phyloP scores from a whole-genome alignment of 2,888 invertebrate species.

The Eupsilia transversa region DNA sequence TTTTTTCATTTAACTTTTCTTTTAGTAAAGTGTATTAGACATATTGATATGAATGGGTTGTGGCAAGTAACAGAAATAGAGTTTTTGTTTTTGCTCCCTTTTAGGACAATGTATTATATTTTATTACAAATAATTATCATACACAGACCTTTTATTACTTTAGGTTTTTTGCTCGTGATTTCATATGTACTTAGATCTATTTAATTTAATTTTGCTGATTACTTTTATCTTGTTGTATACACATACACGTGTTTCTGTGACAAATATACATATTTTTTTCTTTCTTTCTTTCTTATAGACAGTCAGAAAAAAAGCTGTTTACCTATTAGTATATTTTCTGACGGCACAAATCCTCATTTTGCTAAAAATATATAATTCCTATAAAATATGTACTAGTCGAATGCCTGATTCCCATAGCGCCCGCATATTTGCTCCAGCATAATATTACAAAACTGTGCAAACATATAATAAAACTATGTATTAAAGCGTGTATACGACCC shows the following conservation, averaged over 20 bases:
- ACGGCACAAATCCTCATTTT: not conserved
- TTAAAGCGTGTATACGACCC: slow-evolving; percentile 5
- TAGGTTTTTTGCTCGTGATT: too few relatives aligned
- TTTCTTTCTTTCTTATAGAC: too few relatives aligned
- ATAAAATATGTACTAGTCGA: not conserved
- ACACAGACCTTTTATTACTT: too few relatives aligned
- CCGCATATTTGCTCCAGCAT: slow-evolving; percentile 7
- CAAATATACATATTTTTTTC: too few relatives aligned
- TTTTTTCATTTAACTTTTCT: not conserved
- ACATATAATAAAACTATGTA: slow-evolving; percentile 25
- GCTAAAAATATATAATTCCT: not conserved
- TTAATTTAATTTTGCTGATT: too few relatives aligned
- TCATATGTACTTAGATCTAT: too few relatives aligned
- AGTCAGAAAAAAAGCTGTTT: not conserved
- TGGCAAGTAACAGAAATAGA: not conserved
- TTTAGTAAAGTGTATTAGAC: not conserved
- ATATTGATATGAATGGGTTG: not conserved
- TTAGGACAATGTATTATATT: not conserved
- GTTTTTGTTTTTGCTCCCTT: not conserved
- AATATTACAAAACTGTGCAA: slow-evolving; percentile 8
- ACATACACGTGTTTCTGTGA: too few relatives aligned
- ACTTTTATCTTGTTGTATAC: too few relatives aligned
- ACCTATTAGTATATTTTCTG: not conserved
- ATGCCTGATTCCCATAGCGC: not conserved
- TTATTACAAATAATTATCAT: not conserved